A percentile compares a stretch with the other conserved stretches of the same genome.
Conservation (phyloP, 92 coral and sea anemone genomes). For the Ricordea florida region DNA sequence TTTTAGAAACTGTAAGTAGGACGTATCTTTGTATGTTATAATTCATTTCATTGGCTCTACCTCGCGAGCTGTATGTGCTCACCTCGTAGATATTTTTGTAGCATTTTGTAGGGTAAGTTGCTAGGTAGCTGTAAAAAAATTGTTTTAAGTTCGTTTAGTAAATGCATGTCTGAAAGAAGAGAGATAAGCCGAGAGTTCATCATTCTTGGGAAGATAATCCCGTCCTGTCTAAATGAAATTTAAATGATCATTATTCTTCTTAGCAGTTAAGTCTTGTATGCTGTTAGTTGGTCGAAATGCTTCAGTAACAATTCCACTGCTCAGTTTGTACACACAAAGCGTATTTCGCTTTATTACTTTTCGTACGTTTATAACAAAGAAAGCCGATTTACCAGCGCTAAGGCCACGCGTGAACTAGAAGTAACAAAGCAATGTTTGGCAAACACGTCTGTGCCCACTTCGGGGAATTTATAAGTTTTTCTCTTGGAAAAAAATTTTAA, state of each 20-base stretch:
- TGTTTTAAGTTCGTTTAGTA: conserved; percentile 34
- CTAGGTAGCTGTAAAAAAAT: conserved; percentile 35
- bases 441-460: conserved; percentile 70
- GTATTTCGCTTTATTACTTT: conserved; percentile 6
- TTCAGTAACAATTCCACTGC: conserved; percentile 2
- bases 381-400: too few relatives aligned
- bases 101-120: conserved; percentile 22
- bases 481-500: too few relatives aligned
- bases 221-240: conserved; percentile 8
- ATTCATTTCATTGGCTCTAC: not conserved
- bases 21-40: not conserved
- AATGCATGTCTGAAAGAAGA: conserved; percentile 48
- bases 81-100: conserved; percentile 2
- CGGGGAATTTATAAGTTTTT: conserved; percentile 52
- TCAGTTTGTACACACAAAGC: conserved; percentile 1
- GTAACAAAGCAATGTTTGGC: conserved; percentile 71
- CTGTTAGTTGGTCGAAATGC: conserved; percentile 9
- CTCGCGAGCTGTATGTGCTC: not conserved
- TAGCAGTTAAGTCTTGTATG: not conserved
- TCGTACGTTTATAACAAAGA: too few relatives aligned
- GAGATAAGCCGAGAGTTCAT: conserved; percentile 19
- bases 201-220: conserved; percentile 33
- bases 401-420: conserved; percentile 27
- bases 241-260: conserved; percentile 20
- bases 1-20: conserved; percentile 7